Evolutionary conservation across 2,888 invertebrate species (phyloP), one percentile per base, ranked within the genome.

Genomic region (Itoplectis maculator): DNA sequence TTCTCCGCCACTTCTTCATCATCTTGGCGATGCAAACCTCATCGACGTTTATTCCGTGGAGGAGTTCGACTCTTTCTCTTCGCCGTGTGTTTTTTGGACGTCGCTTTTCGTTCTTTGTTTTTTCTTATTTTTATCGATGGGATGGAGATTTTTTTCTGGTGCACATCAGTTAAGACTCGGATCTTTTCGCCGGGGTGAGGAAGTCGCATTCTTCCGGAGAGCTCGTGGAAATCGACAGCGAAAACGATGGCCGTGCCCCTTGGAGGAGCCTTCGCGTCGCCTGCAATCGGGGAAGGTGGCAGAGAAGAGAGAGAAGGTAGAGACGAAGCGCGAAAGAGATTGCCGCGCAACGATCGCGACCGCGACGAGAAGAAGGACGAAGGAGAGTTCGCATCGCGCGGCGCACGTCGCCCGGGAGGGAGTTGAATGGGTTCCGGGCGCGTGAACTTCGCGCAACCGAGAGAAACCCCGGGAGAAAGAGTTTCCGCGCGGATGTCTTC

Each of bases 401-500:
- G 65, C 59, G 54, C 23, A 49, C 51, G 49, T 42, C 66, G 65
- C 59, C 47, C 23, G 35, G 72, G 66, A 70, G 74, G 74, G 81
- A 79, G 74, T 59, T 76, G 82, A 82, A 84, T 82, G 83, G 77
- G 73, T 82, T 81, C 83, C 82, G 79, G 79, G 83, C 84, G 78
- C 83, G 84, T 84, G 83, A 85, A 83, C 83, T 84, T 82, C 79
- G 81, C 79, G 80, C 84, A 72, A 76, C 23, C 70, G 59, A 66
- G 83, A 81, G 75, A 85, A 85, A 83, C 79, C 75, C 84, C 69
- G 74, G 49, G 75, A 40, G 66, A 68, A 82, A 80, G 81, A 84
- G 79, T 83, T 83, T 83, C 79, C 86, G 84, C 82, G 73, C 80
- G 83, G 82, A 84, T 82, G 83, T 79, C 79, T 80, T 72, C 73